Percentiles rank a stretch among this genome's conserved stretches.
These are phyloP conservation scores for Scaptodrosophila latifasciaeformis DNA, from an alignment of 2,888 invertebrate genomes.

Conservation along the genomic window DNA sequence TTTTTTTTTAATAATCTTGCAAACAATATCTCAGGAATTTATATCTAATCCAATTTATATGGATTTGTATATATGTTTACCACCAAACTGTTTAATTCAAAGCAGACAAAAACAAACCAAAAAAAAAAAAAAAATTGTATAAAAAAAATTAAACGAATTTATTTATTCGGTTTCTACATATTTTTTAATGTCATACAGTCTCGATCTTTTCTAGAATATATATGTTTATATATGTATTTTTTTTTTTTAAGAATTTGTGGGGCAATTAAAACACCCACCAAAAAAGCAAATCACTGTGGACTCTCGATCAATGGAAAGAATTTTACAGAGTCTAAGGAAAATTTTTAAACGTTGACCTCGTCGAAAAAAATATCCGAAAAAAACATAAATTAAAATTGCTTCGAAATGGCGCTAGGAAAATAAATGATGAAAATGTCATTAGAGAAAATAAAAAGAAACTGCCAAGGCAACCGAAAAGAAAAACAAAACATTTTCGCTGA, in stretches of 20 bases:
- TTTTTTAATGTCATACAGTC: background rate
- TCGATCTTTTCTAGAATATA: no score
- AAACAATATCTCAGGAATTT: no score
- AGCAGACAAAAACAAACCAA: no score
- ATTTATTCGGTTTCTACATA: conserved; percentile 1
- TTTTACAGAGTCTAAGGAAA: conserved; percentile 9
- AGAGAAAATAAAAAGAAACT: background rate
- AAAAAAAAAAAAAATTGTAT: no score
- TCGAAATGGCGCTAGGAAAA: conserved; percentile 41
- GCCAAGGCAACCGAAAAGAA: conserved; percentile 28
- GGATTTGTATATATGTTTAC: no score
- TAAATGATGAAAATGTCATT: conserved; percentile 56
- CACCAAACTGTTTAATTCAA: no score
- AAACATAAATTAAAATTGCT: conserved; percentile 49
- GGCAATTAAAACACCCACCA: conserved; percentile 55
- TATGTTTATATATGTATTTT: conserved; percentile 1
- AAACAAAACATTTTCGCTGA: background rate
- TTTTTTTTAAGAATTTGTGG: no score
- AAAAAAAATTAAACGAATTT: no score
- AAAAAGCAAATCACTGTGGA: conserved; percentile 17
- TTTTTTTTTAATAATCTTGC: no score
- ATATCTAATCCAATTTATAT: no score
- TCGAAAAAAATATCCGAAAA: conserved; percentile 25
- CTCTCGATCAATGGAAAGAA: conserved; percentile 23
- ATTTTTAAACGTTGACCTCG: conserved; percentile 57